phyloP scores from a whole-genome alignment of 2,113 vertebrate species.

The Scomber japonicus region DNA sequence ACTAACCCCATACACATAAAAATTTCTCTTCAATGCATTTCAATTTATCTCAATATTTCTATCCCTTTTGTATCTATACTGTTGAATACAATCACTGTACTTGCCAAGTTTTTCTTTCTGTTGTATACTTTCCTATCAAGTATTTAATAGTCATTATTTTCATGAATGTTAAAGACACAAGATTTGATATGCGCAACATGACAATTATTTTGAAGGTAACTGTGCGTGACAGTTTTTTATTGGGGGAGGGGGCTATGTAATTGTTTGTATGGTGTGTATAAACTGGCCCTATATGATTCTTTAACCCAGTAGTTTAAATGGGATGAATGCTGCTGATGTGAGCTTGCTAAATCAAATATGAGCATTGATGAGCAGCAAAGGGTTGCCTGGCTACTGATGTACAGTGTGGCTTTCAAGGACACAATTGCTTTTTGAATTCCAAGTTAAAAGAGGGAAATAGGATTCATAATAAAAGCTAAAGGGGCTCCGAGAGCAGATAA shows the following conservation, averaged over 20 bases:
- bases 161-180: neutral
- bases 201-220: neutral
- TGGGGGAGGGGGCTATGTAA: neutral
- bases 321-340: slow-evolving; percentile 43
- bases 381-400: slow-evolving; percentile 92
- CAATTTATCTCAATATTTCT: neutral
- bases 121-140: neutral
- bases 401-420: slow-evolving; percentile 87
- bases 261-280: slow-evolving; percentile 48
- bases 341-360: slow-evolving; percentile 82
- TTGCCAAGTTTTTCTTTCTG: neutral
- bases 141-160: neutral
- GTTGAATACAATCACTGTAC: neutral
- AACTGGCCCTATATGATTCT: slow-evolving; percentile 11
- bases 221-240: neutral
- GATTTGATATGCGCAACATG: neutral
- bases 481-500: slow-evolving; percentile 49
- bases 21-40: neutral
- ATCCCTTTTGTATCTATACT: neutral
- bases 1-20: neutral
- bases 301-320: slow-evolving; percentile 43
- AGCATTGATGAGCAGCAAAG: slow-evolving; percentile 90
- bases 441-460: slow-evolving; percentile 71
- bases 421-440: slow-evolving; percentile 87
- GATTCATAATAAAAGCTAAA: slow-evolving; percentile 53